Conservation (phyloP, 2,113 vertebrate species). For the Phalacrocorax pelagicus region DNA sequence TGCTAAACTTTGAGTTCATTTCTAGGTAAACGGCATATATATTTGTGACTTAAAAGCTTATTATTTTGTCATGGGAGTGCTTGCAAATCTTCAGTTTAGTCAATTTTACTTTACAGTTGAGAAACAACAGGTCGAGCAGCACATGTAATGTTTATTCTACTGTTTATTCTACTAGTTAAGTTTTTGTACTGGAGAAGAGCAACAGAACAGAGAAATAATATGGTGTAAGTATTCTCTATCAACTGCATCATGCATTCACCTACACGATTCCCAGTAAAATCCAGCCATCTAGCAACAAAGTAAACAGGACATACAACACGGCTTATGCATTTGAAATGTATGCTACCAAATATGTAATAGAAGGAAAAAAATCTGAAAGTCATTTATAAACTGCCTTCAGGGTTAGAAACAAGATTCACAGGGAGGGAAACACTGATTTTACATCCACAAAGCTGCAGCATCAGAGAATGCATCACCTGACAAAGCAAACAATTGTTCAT, state of each 20-base stretch:
- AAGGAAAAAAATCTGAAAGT: neutral
- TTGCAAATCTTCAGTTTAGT: neutral
- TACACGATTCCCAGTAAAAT: neutral
- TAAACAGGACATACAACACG: neutral
- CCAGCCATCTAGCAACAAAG: neutral
- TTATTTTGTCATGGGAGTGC: neutral
- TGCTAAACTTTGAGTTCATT: neutral
- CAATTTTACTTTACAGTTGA: neutral
- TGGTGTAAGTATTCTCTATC: neutral
- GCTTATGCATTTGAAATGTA: neutral
- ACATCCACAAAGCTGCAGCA: neutral
- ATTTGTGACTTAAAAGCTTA: neutral
- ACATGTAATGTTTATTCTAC: neutral
- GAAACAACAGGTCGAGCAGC: neutral
- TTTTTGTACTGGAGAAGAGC: neutral
- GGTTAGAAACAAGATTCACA: neutral
- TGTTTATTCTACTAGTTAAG: neutral
- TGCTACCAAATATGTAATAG: accelerated
- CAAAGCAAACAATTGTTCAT: neutral
- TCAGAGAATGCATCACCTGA: neutral
- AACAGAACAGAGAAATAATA: neutral
- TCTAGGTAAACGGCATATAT: neutral
- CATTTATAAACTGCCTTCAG: neutral
- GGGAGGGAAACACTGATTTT: neutral
- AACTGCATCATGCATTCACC: neutral